Conservation (phyloP, 1,140 invertebrate genomes). For the Solenopsis invicta region DNA sequence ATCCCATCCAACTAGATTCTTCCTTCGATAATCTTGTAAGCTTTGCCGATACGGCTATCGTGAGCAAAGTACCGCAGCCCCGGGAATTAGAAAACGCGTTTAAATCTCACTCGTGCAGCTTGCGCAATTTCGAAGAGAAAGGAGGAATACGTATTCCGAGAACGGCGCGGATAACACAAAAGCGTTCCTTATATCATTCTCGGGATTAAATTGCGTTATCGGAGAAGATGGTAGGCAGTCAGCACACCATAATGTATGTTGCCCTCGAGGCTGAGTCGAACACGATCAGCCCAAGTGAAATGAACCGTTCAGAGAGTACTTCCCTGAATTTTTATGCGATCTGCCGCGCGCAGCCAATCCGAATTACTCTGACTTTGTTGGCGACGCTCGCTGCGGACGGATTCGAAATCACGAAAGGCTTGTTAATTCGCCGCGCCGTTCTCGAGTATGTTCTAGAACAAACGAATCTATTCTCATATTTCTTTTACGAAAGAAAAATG, state of each 20-base stretch:
- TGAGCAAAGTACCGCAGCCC: slow-evolving; percentile 21
- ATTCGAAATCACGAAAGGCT: slow-evolving; percentile 55
- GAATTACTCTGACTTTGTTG: slow-evolving; percentile 60
- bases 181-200: slow-evolving; percentile 58
- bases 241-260: slow-evolving; percentile 63
- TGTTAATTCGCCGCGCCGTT: slow-evolving; percentile 40
- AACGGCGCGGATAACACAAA: slow-evolving; percentile 9
- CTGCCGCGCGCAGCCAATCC: slow-evolving; percentile 50
- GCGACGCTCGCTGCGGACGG: slow-evolving; percentile 49
- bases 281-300: slow-evolving; percentile 64
- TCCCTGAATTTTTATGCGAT: slow-evolving; percentile 65
- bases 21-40: slow-evolving; percentile 3
- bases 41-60: slow-evolving; percentile 10
- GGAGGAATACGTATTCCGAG: slow-evolving; percentile 43
- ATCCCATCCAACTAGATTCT: neutral
- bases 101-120: slow-evolving; percentile 55
- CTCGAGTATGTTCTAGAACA: slow-evolving; percentile 13
- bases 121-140: slow-evolving; percentile 22
- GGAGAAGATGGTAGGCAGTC: slow-evolving; percentile 61
- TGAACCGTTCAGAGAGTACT: slow-evolving; percentile 64
- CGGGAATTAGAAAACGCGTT: slow-evolving; percentile 50
- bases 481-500: neutral
- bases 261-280: slow-evolving; percentile 63
- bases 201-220: slow-evolving; percentile 65
- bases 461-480: slow-evolving; percentile 13